A percentile compares a stretch with the other conserved stretches of the same genome.
Conservation (phyloP, 2,888 invertebrate genomes). For the Orthonychiurus folsomi region DNA sequence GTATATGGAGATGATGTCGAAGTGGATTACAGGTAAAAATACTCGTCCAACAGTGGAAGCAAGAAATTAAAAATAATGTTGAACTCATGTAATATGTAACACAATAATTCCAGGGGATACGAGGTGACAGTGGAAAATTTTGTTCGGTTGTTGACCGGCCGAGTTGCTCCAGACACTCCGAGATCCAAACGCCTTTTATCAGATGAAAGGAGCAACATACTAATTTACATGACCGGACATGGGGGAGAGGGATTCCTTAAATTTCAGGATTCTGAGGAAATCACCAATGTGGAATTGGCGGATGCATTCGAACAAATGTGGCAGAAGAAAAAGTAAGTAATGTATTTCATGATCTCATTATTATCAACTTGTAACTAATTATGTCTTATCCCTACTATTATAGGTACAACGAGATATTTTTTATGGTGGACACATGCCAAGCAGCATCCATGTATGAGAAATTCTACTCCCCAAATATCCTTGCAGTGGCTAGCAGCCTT, state of each 20-base stretch:
- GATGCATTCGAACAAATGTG: constrained; percentile 99
- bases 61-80: not conserved
- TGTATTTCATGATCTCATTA: not conserved
- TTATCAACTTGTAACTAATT: too few relatives aligned
- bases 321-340: constrained; percentile 77
- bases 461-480: constrained; percentile 95
- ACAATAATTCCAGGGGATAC: constrained; percentile 39
- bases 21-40: constrained; percentile 84
- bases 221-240: constrained; percentile 91
- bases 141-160: constrained; percentile 85
- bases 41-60: constrained; percentile 1
- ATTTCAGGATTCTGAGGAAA: constrained; percentile 98
- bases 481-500: constrained; percentile 92
- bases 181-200: constrained; percentile 88
- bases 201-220: constrained; percentile 92
- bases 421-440: constrained; percentile 98
- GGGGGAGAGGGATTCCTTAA: constrained; percentile 99
- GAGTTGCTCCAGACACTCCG: constrained; percentile 85
- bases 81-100: not conserved
- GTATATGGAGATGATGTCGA: constrained; percentile 99
- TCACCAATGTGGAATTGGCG: constrained; percentile 94
- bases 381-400: constrained; percentile 37
- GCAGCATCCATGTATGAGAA: constrained; percentile 97
- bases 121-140: constrained; percentile 97
- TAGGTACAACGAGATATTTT: constrained; percentile 94